phyloP scores from a whole-genome alignment of 2,113 vertebrate species.

The Callipepla squamata region DNA sequence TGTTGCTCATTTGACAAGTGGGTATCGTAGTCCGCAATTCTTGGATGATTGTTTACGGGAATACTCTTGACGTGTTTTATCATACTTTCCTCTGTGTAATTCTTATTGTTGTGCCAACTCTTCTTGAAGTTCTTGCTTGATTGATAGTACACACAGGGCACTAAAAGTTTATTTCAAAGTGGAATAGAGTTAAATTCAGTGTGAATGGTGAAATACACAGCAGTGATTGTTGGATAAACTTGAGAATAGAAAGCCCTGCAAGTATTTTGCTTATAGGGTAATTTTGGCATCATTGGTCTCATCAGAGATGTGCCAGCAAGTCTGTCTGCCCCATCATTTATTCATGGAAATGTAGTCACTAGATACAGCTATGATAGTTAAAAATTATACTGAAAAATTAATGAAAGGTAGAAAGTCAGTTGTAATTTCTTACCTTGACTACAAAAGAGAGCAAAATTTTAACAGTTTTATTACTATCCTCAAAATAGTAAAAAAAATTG shows the following conservation, averaged over 20 bases:
- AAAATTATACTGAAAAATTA: not conserved
- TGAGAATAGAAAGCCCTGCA: not conserved
- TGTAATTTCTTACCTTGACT: not conserved
- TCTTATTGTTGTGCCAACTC: not conserved
- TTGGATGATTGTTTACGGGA: not conserved
- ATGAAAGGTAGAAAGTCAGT: not conserved
- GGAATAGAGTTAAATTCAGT: not conserved
- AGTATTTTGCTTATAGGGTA: not conserved
- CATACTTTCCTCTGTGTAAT: not conserved
- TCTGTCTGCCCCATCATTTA: not conserved
- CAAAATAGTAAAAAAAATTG: not conserved
- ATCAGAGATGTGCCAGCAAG: not conserved
- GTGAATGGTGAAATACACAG: not conserved
- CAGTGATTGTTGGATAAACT: not conserved
- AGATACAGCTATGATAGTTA: not conserved
- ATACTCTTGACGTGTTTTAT: not conserved
- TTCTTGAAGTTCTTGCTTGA: constrained; percentile 36
- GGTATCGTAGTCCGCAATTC: not conserved
- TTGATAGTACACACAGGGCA: not conserved
- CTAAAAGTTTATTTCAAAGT: constrained; percentile 10
- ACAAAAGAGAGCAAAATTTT: not conserved
- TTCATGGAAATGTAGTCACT: not conserved
- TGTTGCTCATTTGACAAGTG: not conserved
- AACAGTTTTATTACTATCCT: not conserved
- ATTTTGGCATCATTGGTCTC: not conserved